Conservation (phyloP, 2,888 invertebrate genomes). For the Epiblema foenella region DNA sequence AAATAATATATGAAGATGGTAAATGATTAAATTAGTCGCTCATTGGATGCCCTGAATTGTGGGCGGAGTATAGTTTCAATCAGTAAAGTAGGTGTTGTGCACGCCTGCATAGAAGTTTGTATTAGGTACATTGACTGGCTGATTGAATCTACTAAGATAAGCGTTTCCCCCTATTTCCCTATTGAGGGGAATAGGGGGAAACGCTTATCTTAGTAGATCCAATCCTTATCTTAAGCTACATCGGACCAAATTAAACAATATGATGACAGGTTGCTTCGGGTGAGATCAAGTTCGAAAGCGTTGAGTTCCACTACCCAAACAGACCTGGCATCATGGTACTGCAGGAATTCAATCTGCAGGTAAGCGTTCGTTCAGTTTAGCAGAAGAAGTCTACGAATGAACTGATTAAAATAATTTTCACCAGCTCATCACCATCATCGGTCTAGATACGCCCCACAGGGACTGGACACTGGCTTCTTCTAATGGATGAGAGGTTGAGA, state of each 20-base stretch:
- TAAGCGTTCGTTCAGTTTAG: slow-evolving; percentile 53
- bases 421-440: not conserved
- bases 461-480: no score
- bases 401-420: not conserved
- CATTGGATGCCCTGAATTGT: no score
- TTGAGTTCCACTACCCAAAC: slow-evolving; percentile 90
- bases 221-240: not conserved
- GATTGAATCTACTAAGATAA: no score
- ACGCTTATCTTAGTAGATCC: no score
- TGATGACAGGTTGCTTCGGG: slow-evolving; percentile 80
- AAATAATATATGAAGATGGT: no score
- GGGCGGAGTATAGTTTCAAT: no score
- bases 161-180: no score
- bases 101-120: not conserved
- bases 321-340: slow-evolving; percentile 88
- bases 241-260: not conserved
- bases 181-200: no score
- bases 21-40: no score
- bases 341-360: slow-evolving; percentile 85
- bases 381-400: not conserved
- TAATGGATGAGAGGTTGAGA: no score
- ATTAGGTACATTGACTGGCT: not conserved
- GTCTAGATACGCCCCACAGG: no score
- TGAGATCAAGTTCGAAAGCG: slow-evolving; percentile 86
- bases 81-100: not conserved